A percentile compares a stretch with the other conserved stretches of the same genome.
phyloP scores from a whole-genome alignment of 2,797 vertebrate genomes.

The Malacoctenus gilli region DNA sequence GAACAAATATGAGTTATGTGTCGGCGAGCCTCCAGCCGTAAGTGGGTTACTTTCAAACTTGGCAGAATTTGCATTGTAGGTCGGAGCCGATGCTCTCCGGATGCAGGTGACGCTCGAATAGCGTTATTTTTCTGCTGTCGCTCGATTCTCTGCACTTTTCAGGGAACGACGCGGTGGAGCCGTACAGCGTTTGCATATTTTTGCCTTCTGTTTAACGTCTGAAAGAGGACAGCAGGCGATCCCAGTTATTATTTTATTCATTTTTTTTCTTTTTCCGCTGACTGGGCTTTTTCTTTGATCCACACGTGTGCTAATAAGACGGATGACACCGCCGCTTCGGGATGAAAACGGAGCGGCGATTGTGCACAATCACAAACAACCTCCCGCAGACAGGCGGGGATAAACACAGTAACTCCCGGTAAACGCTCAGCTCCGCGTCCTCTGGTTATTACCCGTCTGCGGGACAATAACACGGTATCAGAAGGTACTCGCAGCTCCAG shows the following conservation, averaged over 20 bases:
- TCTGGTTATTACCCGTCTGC: slow-evolving; percentile 40
- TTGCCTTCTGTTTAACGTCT: slow-evolving; percentile 30
- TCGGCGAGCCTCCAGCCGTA: slow-evolving; percentile 40
- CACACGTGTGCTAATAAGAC: slow-evolving; percentile 59
- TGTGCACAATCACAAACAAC: slow-evolving; percentile 59
- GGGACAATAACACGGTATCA: slow-evolving; percentile 52
- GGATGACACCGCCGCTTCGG: slow-evolving; percentile 39
- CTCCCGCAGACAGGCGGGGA: slow-evolving; percentile 24
- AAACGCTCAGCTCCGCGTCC: slow-evolving; percentile 52
- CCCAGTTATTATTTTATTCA: slow-evolving; percentile 57
- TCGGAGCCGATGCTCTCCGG: slow-evolving; percentile 25
- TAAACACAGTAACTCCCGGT: slow-evolving; percentile 35
- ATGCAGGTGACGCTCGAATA: slow-evolving; percentile 36
- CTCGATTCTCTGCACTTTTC: slow-evolving; percentile 22
- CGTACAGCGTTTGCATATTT: slow-evolving; percentile 47
- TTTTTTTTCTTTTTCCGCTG: slow-evolving; percentile 16
- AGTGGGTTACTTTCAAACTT: slow-evolving; percentile 54
- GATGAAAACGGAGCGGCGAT: slow-evolving; percentile 53
- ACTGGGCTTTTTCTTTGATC: slow-evolving; percentile 44
- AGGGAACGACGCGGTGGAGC: slow-evolving; percentile 35
- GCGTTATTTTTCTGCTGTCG: background rate
- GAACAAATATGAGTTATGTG: slow-evolving; percentile 64
- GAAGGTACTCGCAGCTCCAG: slow-evolving; percentile 24
- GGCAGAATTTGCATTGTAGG: slow-evolving; percentile 49
- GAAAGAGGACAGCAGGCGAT: slow-evolving; percentile 37